Percentiles rank a stretch among this genome's conserved stretches.
These are phyloP conservation scores for Spea hammondii DNA, from an alignment of 2,797 vertebrate genomes.

Conservation along the genomic window DNA sequence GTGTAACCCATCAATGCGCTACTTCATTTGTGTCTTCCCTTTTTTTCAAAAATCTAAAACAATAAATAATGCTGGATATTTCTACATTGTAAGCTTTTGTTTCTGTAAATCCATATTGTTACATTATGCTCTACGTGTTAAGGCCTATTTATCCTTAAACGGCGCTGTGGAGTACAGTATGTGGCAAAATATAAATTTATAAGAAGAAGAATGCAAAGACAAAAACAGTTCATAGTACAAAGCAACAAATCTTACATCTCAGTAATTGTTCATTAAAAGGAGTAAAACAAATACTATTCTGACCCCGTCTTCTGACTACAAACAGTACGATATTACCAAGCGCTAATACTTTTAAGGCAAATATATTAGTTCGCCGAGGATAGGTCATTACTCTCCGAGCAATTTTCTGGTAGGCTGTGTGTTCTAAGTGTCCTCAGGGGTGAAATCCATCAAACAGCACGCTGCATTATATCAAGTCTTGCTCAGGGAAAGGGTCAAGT, in stretches of 20 bases:
- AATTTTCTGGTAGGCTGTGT: constrained; percentile 60
- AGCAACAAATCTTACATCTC: neutral
- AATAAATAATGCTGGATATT: too few relatives aligned
- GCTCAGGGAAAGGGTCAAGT: constrained; percentile 73
- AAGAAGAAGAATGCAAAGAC: too few relatives aligned
- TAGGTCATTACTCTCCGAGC: constrained; percentile 55
- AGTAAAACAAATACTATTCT: constrained; percentile 14
- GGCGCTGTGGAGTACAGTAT: too few relatives aligned
- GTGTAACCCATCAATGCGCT: too few relatives aligned
- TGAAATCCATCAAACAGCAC: constrained; percentile 71
- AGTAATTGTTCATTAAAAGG: neutral
- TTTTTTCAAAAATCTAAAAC: too few relatives aligned
- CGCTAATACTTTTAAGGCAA: constrained; percentile 52
- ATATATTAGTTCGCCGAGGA: constrained; percentile 47
- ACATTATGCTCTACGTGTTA: too few relatives aligned
- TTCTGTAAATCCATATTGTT: too few relatives aligned
- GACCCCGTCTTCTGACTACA: constrained; percentile 9
- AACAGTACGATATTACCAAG: neutral
- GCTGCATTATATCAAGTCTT: constrained; percentile 66
- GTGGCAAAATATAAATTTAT: too few relatives aligned
- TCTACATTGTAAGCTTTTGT: too few relatives aligned
- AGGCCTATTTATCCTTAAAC: too few relatives aligned
- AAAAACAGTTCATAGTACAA: too few relatives aligned
- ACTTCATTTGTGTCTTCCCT: too few relatives aligned
- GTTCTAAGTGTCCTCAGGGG: constrained; percentile 69